Conservation (phyloP, 2,888 invertebrate species). For the Noctua janthe region DNA sequence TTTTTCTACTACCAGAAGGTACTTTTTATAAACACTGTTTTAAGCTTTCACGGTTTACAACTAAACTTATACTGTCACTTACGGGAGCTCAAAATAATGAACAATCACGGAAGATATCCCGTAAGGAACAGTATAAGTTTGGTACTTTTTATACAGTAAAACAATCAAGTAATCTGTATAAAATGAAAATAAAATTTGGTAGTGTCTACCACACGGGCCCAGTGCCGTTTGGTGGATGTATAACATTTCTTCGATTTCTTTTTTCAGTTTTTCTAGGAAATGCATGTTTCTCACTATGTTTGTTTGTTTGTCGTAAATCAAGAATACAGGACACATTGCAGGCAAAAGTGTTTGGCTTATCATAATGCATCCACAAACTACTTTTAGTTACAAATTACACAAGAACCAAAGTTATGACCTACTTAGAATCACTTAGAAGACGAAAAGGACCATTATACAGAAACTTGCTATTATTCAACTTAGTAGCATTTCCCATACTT, state of each 20-base stretch:
- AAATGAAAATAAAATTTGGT: too few relatives aligned
- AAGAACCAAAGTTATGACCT: neutral
- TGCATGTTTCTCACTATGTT: neutral
- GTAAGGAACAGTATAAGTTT: too few relatives aligned
- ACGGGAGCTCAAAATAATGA: too few relatives aligned
- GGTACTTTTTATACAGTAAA: neutral
- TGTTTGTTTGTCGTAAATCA: neutral
- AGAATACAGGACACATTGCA: neutral
- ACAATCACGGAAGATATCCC: too few relatives aligned
- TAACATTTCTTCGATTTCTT: neutral
- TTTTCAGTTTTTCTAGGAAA: neutral
- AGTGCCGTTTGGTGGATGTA: neutral
- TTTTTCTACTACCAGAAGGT: neutral
- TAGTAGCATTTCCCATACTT: slow-evolving; percentile 4
- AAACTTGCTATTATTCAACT: neutral
- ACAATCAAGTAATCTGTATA: too few relatives aligned
- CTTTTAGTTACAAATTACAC: neutral
- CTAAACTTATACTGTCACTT: too few relatives aligned
- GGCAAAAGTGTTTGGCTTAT: neutral
- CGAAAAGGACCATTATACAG: neutral
- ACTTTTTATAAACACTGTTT: neutral
- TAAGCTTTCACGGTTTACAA: too few relatives aligned
- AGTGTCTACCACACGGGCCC: too few relatives aligned
- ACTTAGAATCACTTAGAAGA: slow-evolving; percentile 11
- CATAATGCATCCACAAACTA: neutral